Evolutionary conservation across 2,888 invertebrate species (phyloP).

Genomic region (Syrista parreyssii): DNA sequence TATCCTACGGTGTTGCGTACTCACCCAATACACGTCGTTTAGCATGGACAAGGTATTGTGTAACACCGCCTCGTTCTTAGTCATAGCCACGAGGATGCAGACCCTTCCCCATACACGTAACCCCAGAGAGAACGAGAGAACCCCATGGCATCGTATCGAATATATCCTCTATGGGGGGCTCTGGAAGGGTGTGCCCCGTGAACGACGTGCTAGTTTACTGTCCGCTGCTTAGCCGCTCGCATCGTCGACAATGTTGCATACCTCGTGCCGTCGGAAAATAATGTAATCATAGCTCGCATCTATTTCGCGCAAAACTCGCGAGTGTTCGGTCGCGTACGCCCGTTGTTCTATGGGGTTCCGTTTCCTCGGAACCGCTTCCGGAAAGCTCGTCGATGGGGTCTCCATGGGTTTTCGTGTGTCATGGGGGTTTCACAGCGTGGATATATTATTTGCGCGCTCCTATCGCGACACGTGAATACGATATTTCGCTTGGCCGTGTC

Average conservation of each 20-base stretch:
- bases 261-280: neutral
- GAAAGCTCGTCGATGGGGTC: neutral
- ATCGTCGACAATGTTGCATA: constrained; percentile 4
- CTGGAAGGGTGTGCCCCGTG: constrained; percentile 23
- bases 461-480: neutral
- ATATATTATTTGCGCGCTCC: neutral
- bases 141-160: constrained; percentile 51
- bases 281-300: neutral
- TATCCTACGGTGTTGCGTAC: neutral
- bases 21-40: constrained; percentile 18
- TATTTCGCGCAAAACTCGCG: neutral
- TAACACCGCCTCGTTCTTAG: constrained; percentile 49
- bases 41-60: constrained; percentile 33
- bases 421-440: neutral
- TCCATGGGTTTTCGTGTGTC: neutral
- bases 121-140: constrained; percentile 33
- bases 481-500: neutral
- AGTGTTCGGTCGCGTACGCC: neutral
- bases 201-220: constrained; percentile 18
- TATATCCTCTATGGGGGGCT: constrained; percentile 37
- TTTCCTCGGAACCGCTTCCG: neutral
- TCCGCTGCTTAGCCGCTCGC: constrained; percentile 25
- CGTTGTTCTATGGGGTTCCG: neutral
- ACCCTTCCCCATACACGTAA: neutral
- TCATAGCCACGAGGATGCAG: constrained; percentile 32